Evolutionary conservation across 1,140 invertebrate genomes (phyloP), one percentile per base, ranked within the genome.

Genomic region (Calosoma granatense): DNA sequence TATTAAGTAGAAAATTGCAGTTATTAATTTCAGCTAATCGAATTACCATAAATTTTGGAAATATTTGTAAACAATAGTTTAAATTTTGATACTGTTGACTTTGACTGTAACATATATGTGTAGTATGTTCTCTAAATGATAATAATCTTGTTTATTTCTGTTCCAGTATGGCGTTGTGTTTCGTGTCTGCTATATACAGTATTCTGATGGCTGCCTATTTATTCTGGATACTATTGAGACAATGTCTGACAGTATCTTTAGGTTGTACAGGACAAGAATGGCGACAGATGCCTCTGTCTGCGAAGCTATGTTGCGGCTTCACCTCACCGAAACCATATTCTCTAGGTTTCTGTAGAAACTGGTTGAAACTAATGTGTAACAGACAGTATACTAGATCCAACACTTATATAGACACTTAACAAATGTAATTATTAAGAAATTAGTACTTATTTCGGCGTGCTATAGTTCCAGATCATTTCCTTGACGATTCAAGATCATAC

Each of bases 171-270:
- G 61, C 62, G 2, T 51, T 70, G 47, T 63, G 63, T 15, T 70
- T 70, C 64, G 67, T 68, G 6, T 59, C 63, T 19, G 68, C 65
- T 15, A 22, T 70, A 9, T 70, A 68, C 53, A 67, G 67, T 59
- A 56, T 70, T 20, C 30, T 60, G 9, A 57, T 68, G 41, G 65
- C 65, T 12, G 23, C 56, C 2, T 43, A 65, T 30, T 22, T 67
- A 23, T 43, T 63, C 9, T 55, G 63, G 2, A 17, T 67, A 23
- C 55, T 67, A 17, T 39, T 65, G 41, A 62, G 66, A 51, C 65
- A 67, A 61, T 39, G 66, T 20, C 26, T 67, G 14, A 51, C 67
- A n/a, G 59, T 68, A 6, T 68, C 66, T 9, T 11, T 68, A 12
- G 66, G 66, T 20, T 52, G 67, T 2, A 63, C 65, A 2, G 59